Evolutionary conservation across 2,113 vertebrate genomes (phyloP).

Genomic region (Austrofundulus limnaeus): DNA sequence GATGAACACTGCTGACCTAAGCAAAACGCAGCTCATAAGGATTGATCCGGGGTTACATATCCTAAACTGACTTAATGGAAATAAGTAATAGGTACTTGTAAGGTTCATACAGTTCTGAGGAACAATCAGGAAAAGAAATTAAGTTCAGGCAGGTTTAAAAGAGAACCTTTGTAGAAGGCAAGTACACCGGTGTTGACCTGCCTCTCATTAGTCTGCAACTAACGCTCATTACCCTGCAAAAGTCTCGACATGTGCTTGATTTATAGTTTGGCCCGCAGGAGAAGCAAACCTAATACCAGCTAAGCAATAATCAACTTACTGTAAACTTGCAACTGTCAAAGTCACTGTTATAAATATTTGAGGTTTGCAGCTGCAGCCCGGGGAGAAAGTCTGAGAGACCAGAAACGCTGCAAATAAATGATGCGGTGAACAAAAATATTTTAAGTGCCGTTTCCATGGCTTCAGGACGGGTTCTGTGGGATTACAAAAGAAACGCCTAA

Average conservation of each 20-base stretch:
- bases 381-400: conserved; percentile 18
- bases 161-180: conserved; percentile 21
- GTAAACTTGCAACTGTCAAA: conserved; percentile 51
- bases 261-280: conserved; percentile 55
- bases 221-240: conserved; percentile 64
- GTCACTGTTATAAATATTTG: conserved; percentile 37
- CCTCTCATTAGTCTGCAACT: conserved; percentile 71
- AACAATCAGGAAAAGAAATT: conserved; percentile 22
- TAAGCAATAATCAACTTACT: conserved; percentile 69
- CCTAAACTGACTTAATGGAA: conserved; percentile 13
- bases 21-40: conserved; percentile 14
- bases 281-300: conserved; percentile 65
- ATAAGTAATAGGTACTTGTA: conserved; percentile 38
- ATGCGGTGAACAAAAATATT: conserved; percentile 32
- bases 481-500: conserved; percentile 5
- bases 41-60: conserved; percentile 21
- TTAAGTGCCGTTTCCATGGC: conserved; percentile 7
- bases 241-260: conserved; percentile 56
- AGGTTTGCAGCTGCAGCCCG: conserved; percentile 28
- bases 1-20: conserved; percentile 56
- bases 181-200: conserved; percentile 46
- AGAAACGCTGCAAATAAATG: conserved; percentile 35
- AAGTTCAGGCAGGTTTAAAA: conserved; percentile 32
- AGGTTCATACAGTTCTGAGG: conserved; percentile 22
- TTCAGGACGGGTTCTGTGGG: background rate